Evolutionary conservation across 37 sponge, comb jelly and placozoan genomes (phyloP).

Genomic region (Crambe crambe): DNA sequence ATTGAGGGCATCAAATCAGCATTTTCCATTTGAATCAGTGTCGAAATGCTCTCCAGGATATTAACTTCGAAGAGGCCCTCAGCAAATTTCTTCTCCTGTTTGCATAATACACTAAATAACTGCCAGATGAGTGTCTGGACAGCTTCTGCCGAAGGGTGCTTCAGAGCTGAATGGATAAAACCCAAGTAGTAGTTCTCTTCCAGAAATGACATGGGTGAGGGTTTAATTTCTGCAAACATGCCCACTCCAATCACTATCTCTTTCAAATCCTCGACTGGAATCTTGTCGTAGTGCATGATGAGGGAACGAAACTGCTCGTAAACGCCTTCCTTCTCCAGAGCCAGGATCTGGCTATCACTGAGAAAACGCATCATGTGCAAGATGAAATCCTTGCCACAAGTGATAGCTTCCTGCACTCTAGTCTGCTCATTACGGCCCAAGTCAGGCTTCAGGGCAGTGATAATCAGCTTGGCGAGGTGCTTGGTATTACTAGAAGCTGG

Average conservation of each 20-base stretch:
- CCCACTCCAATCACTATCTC: constrained; percentile 35
- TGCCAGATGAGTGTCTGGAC: constrained; percentile 51
- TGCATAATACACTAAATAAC: constrained; percentile 24
- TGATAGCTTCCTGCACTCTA: not conserved
- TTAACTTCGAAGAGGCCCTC: not conserved
- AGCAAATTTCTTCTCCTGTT: not conserved
- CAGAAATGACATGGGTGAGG: not conserved
- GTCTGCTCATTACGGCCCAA: not conserved
- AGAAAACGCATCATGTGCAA: constrained; percentile 14
- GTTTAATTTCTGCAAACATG: constrained; percentile 25
- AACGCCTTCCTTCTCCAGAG: constrained; percentile 40
- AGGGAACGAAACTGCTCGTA: constrained; percentile 11
- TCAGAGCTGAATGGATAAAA: constrained; percentile 46
- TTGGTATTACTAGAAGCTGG: constrained; percentile 9
- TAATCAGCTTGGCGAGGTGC: constrained; percentile 27
- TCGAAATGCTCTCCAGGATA: constrained; percentile 1
- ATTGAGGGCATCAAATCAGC: not conserved
- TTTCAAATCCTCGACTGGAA: not conserved
- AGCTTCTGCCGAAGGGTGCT: constrained; percentile 10
- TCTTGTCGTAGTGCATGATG: constrained; percentile 25
- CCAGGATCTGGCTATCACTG: constrained; percentile 24
- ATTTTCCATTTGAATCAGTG: constrained; percentile 16
- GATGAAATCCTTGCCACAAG: constrained; percentile 21
- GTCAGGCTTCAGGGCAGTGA: constrained; percentile 14
- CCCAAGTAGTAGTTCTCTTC: constrained; percentile 11